These are phyloP conservation scores for Monarcha castaneiventris DNA, from an alignment of 2,113 vertebrate genomes.

Conservation along the genomic window DNA sequence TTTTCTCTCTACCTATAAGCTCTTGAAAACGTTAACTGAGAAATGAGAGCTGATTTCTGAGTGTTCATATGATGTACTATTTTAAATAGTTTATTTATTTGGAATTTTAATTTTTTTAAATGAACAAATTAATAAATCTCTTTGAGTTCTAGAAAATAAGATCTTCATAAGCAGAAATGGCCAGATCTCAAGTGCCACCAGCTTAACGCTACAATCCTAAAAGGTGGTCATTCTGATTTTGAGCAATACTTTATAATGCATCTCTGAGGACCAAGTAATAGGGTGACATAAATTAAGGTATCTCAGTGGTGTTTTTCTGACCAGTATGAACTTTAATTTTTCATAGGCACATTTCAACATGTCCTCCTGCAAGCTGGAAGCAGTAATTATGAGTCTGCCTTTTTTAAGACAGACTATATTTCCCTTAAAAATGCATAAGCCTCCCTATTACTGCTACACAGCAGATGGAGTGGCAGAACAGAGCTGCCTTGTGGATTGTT, in stretches of 20 bases:
- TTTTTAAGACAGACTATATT: background rate
- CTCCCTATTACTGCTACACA: background rate
- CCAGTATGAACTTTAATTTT: background rate
- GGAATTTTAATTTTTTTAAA: background rate
- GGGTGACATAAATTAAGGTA: background rate
- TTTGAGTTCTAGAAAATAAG: background rate
- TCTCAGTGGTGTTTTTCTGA: background rate
- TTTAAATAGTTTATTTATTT: background rate
- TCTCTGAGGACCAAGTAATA: background rate
- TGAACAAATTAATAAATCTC: background rate
- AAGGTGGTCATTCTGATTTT: background rate
- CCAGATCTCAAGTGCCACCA: background rate
- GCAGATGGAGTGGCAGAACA: conserved; percentile 42
- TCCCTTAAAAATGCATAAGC: conserved; percentile 47
- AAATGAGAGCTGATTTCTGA: background rate
- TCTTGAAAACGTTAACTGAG: background rate
- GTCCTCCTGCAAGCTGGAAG: background rate
- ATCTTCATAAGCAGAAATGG: background rate
- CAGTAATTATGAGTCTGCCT: background rate
- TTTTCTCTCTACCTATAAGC: background rate
- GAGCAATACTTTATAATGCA: background rate
- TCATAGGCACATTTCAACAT: background rate
- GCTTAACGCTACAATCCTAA: background rate
- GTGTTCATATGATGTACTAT: background rate
- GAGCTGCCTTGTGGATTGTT: conserved; percentile 28